Evolutionary conservation across 2,113 vertebrate genomes (phyloP).

Genomic region (Coturnix japonica): DNA sequence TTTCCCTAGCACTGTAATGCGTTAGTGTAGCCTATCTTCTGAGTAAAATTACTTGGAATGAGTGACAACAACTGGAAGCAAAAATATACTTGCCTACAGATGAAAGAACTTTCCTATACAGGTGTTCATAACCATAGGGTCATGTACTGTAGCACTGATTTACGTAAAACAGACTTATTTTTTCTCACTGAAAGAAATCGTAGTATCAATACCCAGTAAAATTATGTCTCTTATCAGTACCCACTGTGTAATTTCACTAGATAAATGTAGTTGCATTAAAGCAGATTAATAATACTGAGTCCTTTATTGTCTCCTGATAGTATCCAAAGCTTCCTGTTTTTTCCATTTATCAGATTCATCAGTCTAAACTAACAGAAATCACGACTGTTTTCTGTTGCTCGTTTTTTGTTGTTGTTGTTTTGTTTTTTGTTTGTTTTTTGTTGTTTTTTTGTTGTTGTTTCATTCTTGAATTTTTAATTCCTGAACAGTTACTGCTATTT

Average conservation of each 20-base stretch:
- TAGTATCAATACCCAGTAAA: background rate
- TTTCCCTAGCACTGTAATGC: background rate
- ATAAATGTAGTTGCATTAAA: background rate
- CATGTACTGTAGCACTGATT: background rate
- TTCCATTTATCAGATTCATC: background rate
- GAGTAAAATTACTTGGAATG: background rate
- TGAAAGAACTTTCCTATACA: background rate
- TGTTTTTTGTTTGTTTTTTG: no score
- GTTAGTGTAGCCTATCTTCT: background rate
- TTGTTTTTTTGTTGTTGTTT: no score
- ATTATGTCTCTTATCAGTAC: background rate
- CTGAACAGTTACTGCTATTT: background rate
- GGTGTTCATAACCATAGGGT: background rate
- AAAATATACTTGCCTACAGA: background rate
- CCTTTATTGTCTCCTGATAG: background rate
- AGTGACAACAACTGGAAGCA: background rate
- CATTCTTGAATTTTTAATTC: slow-evolving; percentile 12
- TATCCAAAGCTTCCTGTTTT: background rate
- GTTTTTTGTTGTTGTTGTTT: no score
- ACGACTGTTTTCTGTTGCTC: background rate
- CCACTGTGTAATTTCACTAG: background rate
- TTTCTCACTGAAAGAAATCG: background rate
- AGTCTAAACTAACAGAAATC: background rate
- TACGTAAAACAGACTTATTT: background rate
- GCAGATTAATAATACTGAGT: background rate